Conservation (phyloP, 2,113 vertebrate species). For the Sorex fumeus region DNA sequence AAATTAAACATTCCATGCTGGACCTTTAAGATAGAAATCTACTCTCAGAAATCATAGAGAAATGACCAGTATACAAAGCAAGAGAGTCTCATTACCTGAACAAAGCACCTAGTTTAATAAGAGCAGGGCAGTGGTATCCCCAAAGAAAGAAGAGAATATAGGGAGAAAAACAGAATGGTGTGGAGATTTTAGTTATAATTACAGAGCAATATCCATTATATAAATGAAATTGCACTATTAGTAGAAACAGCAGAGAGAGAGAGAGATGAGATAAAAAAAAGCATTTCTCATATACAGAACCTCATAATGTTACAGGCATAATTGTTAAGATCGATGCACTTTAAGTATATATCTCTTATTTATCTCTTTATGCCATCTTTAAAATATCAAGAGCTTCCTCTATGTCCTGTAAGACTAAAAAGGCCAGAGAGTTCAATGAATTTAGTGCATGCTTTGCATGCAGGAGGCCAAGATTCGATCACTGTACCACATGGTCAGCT, state of each 20-base stretch:
- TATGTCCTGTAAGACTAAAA: background rate
- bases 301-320: background rate
- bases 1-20: background rate
- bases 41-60: background rate
- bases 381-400: background rate
- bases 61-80: background rate
- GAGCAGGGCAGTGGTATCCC: background rate
- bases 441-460: too few species aligned
- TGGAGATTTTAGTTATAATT: background rate
- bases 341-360: background rate
- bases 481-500: too few species aligned
- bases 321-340: background rate
- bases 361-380: background rate
- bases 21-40: background rate
- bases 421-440: background rate
- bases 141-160: background rate
- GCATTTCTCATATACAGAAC: background rate
- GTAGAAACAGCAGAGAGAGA: background rate
- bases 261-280: background rate
- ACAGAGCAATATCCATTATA: background rate
- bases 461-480: too few species aligned
- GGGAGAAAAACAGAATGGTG: background rate
- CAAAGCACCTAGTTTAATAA: background rate
- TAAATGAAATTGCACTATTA: background rate
- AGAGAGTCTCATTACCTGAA: background rate